Conservation (phyloP, 2,888 invertebrate species). For the Callimorpha dominula region DNA sequence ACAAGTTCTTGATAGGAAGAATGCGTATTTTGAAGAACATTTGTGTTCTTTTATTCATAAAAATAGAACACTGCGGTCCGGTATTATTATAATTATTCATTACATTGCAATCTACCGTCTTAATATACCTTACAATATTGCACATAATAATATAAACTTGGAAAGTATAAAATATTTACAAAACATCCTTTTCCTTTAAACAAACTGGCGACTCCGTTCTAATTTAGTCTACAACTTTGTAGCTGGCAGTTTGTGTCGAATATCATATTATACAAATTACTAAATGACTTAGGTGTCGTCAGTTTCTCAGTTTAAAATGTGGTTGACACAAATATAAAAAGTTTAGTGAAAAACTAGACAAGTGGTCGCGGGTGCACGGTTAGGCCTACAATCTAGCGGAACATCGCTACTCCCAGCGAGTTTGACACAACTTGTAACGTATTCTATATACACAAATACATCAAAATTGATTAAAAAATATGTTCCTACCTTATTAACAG, state of each 20-base stretch:
- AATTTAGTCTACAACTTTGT: conserved; percentile 17
- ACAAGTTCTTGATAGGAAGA: neutral
- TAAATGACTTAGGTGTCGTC: neutral
- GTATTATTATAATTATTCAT: neutral
- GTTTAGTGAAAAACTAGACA: conserved; percentile 35
- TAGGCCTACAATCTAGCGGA: conserved; percentile 62
- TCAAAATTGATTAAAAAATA: conserved; percentile 35
- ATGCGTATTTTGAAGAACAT: neutral
- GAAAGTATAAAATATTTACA: conserved; percentile 11
- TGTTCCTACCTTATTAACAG: conserved; percentile 71
- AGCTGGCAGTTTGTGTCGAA: neutral
- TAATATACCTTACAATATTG: conserved; percentile 1
- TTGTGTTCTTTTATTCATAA: neutral
- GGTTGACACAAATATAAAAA: conserved; percentile 3
- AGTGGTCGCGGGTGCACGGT: conserved; percentile 52
- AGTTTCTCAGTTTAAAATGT: neutral
- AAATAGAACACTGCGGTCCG: neutral
- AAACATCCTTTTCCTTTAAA: conserved; percentile 19
- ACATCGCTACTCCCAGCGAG: conserved; percentile 31
- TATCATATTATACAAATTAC: neutral
- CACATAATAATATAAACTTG: conserved; percentile 10
- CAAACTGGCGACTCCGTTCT: conserved; percentile 25
- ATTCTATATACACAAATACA: conserved; percentile 32
- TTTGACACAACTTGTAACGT: conserved; percentile 41
- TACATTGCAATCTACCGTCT: neutral